Conservation (phyloP, 2,113 vertebrate genomes). For the Grammomys surdaster region DNA sequence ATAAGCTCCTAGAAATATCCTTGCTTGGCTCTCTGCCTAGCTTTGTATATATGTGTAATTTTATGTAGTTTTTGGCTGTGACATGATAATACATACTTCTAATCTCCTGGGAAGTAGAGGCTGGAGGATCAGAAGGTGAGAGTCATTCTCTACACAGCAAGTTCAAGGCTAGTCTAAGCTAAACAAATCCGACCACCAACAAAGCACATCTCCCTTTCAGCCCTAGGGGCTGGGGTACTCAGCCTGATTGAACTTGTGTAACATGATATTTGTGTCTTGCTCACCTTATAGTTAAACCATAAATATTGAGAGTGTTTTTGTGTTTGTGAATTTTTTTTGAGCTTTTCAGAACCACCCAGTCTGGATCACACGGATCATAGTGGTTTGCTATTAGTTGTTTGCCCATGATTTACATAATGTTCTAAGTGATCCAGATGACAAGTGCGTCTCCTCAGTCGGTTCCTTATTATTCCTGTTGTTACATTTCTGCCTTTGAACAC, state of each 20-base stretch:
- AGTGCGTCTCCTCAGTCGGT: neutral
- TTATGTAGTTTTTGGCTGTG: conserved; percentile 25
- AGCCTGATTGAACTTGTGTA: neutral
- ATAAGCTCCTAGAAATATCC: neutral
- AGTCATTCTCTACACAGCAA: neutral
- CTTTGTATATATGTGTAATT: rapidly evolving
- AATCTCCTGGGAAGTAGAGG: neutral
- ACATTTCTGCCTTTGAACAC: conserved; percentile 83
- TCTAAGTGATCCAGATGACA: neutral
- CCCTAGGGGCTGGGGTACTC: neutral
- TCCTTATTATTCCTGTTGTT: conserved; percentile 54
- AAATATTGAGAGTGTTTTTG: neutral
- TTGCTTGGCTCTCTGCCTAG: neutral
- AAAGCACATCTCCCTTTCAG: neutral
- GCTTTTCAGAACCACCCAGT: neutral
- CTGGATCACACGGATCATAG: neutral
- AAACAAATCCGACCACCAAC: neutral
- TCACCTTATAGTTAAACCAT: neutral
- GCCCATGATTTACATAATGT: neutral
- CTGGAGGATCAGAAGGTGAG: neutral
- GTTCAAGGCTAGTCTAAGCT: neutral
- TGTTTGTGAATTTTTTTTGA: conserved; percentile 29
- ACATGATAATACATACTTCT: neutral
- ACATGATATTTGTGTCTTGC: conserved; percentile 15
- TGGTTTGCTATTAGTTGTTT: neutral